Percentiles rank a stretch among this genome's conserved stretches.
phyloP scores from a whole-genome alignment of 2,888 invertebrate species.

The Omphaloscelis lunosa region DNA sequence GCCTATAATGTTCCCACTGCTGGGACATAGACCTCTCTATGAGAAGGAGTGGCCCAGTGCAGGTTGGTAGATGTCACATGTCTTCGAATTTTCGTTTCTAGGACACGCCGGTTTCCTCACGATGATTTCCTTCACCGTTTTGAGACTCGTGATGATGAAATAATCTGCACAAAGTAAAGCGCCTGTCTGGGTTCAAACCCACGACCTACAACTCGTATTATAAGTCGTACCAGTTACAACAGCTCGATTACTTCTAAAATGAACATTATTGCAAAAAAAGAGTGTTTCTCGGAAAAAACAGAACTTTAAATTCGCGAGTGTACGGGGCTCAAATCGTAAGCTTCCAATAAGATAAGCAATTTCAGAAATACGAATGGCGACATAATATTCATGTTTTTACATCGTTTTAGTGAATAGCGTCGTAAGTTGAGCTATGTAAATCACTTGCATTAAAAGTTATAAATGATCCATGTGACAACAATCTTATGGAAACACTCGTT shows the following conservation, averaged over 20 bases:
- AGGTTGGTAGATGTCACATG: too few species aligned
- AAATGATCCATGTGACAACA: background rate
- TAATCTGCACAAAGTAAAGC: too few species aligned
- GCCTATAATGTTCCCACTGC: too few species aligned
- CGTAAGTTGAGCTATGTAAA: conserved; percentile 27
- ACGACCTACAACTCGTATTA: too few species aligned
- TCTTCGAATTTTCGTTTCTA: too few species aligned
- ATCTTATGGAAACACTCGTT: background rate
- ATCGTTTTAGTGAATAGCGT: conserved; percentile 25
- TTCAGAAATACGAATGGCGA: conserved; percentile 47
- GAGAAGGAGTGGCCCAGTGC: too few species aligned
- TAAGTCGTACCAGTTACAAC: too few species aligned
- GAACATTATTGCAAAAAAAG: background rate
- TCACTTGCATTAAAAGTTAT: conserved; percentile 36
- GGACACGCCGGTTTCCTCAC: too few species aligned
- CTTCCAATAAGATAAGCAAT: conserved; percentile 58
- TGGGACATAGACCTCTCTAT: too few species aligned
- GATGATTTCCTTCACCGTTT: too few species aligned
- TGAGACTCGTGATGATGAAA: too few species aligned
- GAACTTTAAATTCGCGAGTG: conserved; percentile 31
- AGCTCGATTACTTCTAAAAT: background rate
- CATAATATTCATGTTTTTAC: conserved; percentile 36
- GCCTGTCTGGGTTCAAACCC: too few species aligned
- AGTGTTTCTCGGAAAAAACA: background rate
- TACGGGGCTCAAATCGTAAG: conserved; percentile 38